These are phyloP conservation scores for Rousettus leschenaultii DNA, from an alignment of 2,113 vertebrate genomes.

Conservation along the genomic window DNA sequence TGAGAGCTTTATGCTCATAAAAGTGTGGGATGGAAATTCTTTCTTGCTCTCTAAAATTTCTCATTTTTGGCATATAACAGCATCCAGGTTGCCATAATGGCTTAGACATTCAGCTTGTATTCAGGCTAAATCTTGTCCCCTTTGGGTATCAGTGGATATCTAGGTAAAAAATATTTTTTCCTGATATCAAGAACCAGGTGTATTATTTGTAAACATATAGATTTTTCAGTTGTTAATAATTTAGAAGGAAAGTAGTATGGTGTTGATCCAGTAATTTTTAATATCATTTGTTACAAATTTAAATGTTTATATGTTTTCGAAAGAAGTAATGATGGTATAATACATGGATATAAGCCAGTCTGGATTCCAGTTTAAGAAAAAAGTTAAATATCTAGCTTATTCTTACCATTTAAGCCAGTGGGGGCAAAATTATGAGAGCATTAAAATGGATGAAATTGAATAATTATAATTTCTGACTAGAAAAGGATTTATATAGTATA, in stretches of 20 bases:
- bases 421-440: not conserved
- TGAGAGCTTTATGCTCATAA: not conserved
- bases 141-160: not conserved
- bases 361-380: not conserved
- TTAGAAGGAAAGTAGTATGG: not conserved
- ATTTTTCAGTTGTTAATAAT: not conserved
- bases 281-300: not conserved
- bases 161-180: not conserved
- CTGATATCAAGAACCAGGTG: not conserved
- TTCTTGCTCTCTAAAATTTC: not conserved
- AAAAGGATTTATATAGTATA: not conserved
- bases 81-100: not conserved
- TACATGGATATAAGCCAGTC: not conserved
- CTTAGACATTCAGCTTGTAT: not conserved
- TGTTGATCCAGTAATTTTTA: not conserved
- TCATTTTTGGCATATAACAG: not conserved
- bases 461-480: not conserved
- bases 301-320: not conserved
- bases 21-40: not conserved
- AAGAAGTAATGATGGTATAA: not conserved
- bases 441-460: not conserved
- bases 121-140: not conserved
- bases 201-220: slow-evolving; percentile 11
- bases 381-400: not conserved
- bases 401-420: not conserved